A percentile compares a stretch with the other conserved stretches of the same genome.
phyloP scores from a whole-genome alignment of 92 coral and sea anemone genomes.

The Zoanthus sansibaricus region DNA sequence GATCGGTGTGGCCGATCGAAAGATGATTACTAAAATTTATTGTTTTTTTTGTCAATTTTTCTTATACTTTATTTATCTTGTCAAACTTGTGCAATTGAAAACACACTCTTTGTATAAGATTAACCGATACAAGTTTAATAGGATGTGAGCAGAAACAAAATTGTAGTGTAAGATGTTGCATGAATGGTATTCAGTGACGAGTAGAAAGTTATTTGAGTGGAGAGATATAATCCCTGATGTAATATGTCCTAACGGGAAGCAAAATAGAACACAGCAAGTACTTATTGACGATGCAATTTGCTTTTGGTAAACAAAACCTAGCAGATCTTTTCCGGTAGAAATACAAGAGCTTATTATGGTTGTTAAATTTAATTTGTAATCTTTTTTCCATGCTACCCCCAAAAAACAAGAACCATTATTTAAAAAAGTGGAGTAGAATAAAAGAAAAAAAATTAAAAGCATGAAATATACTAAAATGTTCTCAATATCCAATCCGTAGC shows the following conservation, averaged over 20 bases:
- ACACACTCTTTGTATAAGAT: too few relatives aligned
- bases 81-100: too few relatives aligned
- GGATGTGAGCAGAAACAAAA: too few relatives aligned
- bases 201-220: too few relatives aligned
- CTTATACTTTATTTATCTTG: too few relatives aligned
- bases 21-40: too few relatives aligned
- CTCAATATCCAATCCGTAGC: not conserved
- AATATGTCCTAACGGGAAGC: not conserved
- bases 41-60: too few relatives aligned
- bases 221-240: too few relatives aligned
- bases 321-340: not conserved
- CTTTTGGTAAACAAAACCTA: not conserved
- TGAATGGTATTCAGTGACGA: too few relatives aligned
- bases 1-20: too few relatives aligned
- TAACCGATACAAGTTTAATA: too few relatives aligned
- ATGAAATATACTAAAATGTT: not conserved
- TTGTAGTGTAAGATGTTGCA: too few relatives aligned
- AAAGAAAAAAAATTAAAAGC: not conserved
- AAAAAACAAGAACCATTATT: not conserved
- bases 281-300: not conserved
- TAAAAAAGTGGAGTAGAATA: not conserved
- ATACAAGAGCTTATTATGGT: not conserved
- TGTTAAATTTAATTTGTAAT: not conserved
- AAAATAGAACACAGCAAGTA: not conserved
- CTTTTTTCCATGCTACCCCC: not conserved